Conservation (phyloP, 2,797 vertebrate genomes). For the Channa striata region DNA sequence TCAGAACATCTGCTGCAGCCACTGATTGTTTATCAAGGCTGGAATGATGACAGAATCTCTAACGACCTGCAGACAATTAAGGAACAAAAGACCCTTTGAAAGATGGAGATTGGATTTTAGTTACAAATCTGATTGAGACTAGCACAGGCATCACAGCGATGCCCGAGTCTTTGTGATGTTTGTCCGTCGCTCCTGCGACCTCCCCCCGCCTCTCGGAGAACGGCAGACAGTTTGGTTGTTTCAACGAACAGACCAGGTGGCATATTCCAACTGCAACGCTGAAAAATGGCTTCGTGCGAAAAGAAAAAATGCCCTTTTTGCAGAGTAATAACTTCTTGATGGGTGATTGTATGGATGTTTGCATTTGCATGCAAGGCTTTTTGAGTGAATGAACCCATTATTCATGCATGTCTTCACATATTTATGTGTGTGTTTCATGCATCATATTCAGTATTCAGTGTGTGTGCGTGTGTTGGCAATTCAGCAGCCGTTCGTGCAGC, state of each 20-base stretch:
- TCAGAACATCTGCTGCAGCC: conserved; percentile 27
- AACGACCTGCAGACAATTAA: conserved; percentile 35
- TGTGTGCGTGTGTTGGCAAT: conserved; percentile 37
- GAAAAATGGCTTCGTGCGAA: conserved; percentile 10
- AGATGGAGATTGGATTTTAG: conserved; percentile 37
- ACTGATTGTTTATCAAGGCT: conserved; percentile 41
- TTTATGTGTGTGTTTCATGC: conserved; percentile 4
- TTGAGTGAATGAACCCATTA: conserved; percentile 12
- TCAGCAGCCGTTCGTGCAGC: conserved; percentile 12
- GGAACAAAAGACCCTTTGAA: conserved; percentile 32
- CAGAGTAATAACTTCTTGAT: conserved; percentile 43
- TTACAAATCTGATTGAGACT: conserved; percentile 29
- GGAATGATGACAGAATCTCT: conserved; percentile 31
- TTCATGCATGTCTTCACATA: conserved; percentile 13
- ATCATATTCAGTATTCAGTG: background rate
- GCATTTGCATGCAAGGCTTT: conserved; percentile 7
- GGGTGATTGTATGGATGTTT: conserved; percentile 21
- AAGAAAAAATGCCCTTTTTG: no score
- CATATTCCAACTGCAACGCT: background rate
- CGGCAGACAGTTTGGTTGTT: background rate
- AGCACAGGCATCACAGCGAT: background rate
- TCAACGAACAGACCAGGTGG: conserved; percentile 9
- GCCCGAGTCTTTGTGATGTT: conserved; percentile 14
- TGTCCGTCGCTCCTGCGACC: conserved; percentile 1
- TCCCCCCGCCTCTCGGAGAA: accelerated